phyloP scores from a whole-genome alignment of 2,888 invertebrate species.

The Teleiodes luculella region DNA sequence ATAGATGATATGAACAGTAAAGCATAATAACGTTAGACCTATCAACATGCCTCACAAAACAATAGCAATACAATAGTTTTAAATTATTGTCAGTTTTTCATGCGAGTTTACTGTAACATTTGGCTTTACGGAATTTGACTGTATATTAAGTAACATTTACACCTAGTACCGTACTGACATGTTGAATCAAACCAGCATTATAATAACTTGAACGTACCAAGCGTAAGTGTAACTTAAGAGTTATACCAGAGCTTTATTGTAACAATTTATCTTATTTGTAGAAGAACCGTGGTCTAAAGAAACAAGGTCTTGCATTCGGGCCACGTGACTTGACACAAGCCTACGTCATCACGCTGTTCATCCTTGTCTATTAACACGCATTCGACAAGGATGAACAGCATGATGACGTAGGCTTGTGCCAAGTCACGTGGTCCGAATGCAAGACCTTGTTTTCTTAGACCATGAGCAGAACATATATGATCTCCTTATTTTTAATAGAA shows the following conservation, averaged over 20 bases:
- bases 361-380: too few species aligned
- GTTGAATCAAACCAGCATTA: neutral
- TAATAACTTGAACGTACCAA: slow-evolving; percentile 24
- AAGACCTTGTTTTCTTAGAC: too few species aligned
- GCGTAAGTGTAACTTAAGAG: slow-evolving; percentile 55
- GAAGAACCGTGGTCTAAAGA: too few species aligned
- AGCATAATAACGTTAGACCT: slow-evolving; percentile 25
- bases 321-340: too few species aligned
- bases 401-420: too few species aligned
- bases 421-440: too few species aligned
- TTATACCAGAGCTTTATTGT: slow-evolving; percentile 68
- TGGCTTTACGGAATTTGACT: slow-evolving; percentile 35
- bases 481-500: slow-evolving; percentile 76
- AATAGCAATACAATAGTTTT: slow-evolving; percentile 33
- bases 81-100: slow-evolving; percentile 27
- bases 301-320: too few species aligned
- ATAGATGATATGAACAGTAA: slow-evolving; percentile 27
- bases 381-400: too few species aligned
- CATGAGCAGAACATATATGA: slow-evolving; percentile 70
- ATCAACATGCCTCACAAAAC: slow-evolving; percentile 20
- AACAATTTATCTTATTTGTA: slow-evolving; percentile 72
- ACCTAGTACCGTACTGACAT: slow-evolving; percentile 18
- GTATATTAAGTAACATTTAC: slow-evolving; percentile 46
- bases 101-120: slow-evolving; percentile 38
- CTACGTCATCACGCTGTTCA: too few species aligned